Base-by-base conservation (phyloP, 1,140 invertebrate species). In the Copidosoma floridanum region DNA sequence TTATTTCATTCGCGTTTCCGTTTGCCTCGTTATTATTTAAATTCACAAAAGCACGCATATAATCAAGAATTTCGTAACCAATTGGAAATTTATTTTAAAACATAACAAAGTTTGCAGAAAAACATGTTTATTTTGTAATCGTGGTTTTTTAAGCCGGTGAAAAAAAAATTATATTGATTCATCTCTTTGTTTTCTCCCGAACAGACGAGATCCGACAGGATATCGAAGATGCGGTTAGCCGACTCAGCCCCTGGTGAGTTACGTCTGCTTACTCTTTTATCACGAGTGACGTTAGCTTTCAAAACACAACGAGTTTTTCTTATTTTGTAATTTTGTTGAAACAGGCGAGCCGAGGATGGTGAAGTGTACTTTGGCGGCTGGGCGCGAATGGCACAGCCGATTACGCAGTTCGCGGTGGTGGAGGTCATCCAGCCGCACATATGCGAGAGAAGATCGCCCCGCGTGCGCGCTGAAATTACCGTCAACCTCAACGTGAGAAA, bases 341-440 rank as follows among this genome's bases (percentile, higher is more conserved):
- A 20, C 64, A 91, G 89, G 91, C 85, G 85, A 80, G 84, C 92
- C 8, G 95, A 98, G 83, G 92, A 96, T 76, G 89, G 85, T 0
- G 88, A 85, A 51, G 88, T 89, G 26, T 90, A 93, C 67, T 99
- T 97, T 81, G 94, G 94, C 7, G 97, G 97, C 16, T 99, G 97
- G 96, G 95, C 97, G 0, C 84, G 96, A 61, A 99, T 99, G 97
- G 97, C 97, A 2, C 91, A 98, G 68, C 94, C 95, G 0, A 93
- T 99, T 38, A 83, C 88, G 7, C 88, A 88, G 60, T 98, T 99
- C 81, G 90, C 91, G 11, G 92, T 99, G 16, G 93, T 98, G n/a
- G 95, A 98, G 82, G 92, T 94, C 1, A 88, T 90, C 1, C 93
- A 93, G 71, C 91, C 91, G 0, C 92, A 93, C 74, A 89, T 94